Percentiles rank a stretch among this genome's conserved stretches.
Conservation (phyloP, 2,113 vertebrate species). For the Pterophyllum scalare region DNA sequence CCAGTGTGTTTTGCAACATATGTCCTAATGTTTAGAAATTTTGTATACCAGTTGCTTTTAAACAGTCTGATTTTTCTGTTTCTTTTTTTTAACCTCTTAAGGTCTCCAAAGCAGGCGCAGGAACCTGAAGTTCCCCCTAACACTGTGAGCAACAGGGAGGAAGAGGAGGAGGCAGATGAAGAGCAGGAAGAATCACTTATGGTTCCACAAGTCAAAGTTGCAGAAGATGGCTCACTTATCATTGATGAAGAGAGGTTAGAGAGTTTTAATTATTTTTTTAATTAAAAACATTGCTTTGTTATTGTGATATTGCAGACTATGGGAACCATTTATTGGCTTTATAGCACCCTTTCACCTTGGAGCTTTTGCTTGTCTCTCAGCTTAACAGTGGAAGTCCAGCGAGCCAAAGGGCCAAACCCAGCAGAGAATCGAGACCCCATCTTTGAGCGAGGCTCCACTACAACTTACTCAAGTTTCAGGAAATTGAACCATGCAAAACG, state of each 20-base stretch:
- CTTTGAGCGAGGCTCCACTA: constrained; percentile 97
- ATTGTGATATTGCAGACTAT: not conserved
- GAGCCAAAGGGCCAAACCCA: constrained; percentile 90
- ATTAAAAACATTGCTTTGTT: not conserved
- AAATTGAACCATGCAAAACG: constrained; percentile 90
- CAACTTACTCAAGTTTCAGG: constrained; percentile 97
- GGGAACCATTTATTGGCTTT: not conserved
- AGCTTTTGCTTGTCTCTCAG: constrained; percentile 73
- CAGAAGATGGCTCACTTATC: constrained; percentile 96
- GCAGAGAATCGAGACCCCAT: constrained; percentile 92
- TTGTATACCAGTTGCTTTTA: not conserved
- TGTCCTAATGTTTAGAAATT: not conserved
- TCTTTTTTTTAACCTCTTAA: constrained; percentile 11
- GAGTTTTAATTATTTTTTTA: not conserved
- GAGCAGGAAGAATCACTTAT: constrained; percentile 80
- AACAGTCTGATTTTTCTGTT: not conserved
- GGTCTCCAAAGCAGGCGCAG: constrained; percentile 47
- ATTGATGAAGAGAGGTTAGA: constrained; percentile 95
- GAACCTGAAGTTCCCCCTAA: constrained; percentile 16
- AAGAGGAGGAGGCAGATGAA: constrained; percentile 64
- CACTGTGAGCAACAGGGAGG: not conserved
- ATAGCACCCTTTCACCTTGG: not conserved
- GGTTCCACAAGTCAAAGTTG: constrained; percentile 95
- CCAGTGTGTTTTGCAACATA: not conserved
- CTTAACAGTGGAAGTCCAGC: constrained; percentile 94